phyloP scores from a whole-genome alignment of 2,797 vertebrate species.

The Lacerta viridis region DNA sequence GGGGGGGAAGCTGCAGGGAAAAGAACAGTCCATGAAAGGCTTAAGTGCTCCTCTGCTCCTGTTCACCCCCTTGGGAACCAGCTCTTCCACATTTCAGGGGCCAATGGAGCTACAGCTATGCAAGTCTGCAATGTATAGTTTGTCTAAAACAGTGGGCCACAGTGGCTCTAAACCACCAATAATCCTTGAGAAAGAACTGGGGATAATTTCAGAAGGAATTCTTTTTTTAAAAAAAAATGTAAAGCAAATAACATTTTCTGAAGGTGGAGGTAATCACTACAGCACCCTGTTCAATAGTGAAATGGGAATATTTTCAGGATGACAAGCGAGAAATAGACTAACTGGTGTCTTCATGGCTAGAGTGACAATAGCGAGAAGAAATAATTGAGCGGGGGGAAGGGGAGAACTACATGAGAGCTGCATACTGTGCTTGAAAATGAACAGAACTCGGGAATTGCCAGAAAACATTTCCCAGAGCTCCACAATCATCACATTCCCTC shows the following conservation, averaged over 20 bases:
- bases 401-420: constrained; percentile 17
- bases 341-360: background rate
- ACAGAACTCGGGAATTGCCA: constrained; percentile 51
- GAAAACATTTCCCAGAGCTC: constrained; percentile 62
- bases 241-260: constrained; percentile 27
- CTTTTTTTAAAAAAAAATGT: background rate
- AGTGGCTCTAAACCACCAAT: background rate
- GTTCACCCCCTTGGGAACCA: background rate
- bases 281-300: constrained; percentile 44
- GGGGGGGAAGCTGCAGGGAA: background rate
- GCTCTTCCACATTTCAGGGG: background rate
- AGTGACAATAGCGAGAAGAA: constrained; percentile 50
- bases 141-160: background rate
- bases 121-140: background rate
- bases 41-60: background rate
- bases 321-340: constrained; percentile 50
- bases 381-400: background rate
- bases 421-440: constrained; percentile 62
- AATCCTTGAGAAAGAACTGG: background rate
- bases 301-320: constrained; percentile 61
- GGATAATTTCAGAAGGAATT: background rate
- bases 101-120: no score
- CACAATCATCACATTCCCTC: constrained; percentile 57
- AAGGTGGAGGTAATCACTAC: constrained; percentile 38
- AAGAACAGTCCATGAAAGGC: background rate